phyloP scores from a whole-genome alignment of 2,113 vertebrate genomes.

The Chamaetylas fuelleborni region DNA sequence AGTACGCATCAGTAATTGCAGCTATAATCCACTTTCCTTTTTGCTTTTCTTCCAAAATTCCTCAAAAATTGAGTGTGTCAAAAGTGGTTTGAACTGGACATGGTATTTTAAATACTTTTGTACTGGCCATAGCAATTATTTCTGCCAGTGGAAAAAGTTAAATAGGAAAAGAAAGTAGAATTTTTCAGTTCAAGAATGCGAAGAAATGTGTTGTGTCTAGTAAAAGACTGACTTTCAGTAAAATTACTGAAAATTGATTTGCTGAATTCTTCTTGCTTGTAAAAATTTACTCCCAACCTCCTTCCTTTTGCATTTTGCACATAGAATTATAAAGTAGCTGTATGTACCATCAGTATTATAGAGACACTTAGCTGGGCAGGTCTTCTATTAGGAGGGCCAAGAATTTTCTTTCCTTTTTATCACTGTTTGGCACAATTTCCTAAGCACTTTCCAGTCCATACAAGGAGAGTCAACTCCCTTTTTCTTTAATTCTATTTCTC shows the following conservation, averaged over 20 bases:
- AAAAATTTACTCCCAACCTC: background rate
- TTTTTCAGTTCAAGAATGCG: conserved; percentile 16
- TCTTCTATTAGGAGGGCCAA: background rate
- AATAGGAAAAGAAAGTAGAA: background rate
- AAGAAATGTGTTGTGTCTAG: conserved; percentile 32
- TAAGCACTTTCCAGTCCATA: background rate
- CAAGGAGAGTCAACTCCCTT: background rate
- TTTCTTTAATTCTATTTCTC: background rate
- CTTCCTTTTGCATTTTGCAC: background rate
- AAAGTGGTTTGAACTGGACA: conserved; percentile 13
- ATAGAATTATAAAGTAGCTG: background rate
- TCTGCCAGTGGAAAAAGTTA: conserved; percentile 25
- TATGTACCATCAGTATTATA: background rate
- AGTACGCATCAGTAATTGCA: background rate
- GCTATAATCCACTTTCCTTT: background rate
- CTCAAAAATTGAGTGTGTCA: conserved; percentile 14
- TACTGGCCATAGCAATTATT: conserved; percentile 7
- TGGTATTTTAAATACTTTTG: conserved; percentile 37
- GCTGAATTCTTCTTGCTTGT: background rate
- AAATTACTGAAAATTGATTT: background rate
- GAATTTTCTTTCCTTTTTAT: background rate
- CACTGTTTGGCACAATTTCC: background rate
- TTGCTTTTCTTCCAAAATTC: conserved; percentile 42
- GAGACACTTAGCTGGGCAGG: background rate
- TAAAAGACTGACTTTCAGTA: background rate